Conservation (phyloP, 2,113 vertebrate genomes). For the Cercocebus atys region DNA sequence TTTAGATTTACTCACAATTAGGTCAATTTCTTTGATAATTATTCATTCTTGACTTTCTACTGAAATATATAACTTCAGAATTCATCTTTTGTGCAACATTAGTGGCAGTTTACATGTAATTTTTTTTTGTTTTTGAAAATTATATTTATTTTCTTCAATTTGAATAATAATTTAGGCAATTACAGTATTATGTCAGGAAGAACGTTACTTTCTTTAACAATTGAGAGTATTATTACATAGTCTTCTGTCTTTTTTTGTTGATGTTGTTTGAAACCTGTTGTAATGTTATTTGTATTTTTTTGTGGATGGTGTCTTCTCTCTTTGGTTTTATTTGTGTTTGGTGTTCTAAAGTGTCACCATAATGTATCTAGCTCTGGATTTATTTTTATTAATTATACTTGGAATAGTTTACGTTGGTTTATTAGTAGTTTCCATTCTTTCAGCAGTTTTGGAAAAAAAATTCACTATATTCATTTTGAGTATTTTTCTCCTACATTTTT, state of each 20-base stretch:
- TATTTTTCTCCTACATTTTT: neutral
- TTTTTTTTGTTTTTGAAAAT: neutral
- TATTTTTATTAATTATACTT: neutral
- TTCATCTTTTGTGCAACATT: neutral
- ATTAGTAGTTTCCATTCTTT: neutral
- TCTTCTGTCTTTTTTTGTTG: neutral
- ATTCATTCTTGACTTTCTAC: neutral
- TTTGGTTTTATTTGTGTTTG: neutral
- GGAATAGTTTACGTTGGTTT: neutral
- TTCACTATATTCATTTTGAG: neutral
- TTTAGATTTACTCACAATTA: neutral
- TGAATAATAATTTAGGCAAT: neutral
- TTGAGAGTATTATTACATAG: neutral
- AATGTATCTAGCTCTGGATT: neutral
- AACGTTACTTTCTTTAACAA: neutral
- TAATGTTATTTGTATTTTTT: neutral
- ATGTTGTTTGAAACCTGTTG: neutral
- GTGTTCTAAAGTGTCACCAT: neutral
- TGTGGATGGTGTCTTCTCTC: neutral
- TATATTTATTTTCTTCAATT: neutral
- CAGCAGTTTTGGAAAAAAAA: neutral
- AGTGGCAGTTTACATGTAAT: neutral
- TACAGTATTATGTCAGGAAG: neutral
- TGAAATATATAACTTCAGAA: neutral
- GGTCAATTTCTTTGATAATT: no score